Evolutionary conservation across 1,140 invertebrate genomes (phyloP).

Genomic region (Dryas iulia): DNA sequence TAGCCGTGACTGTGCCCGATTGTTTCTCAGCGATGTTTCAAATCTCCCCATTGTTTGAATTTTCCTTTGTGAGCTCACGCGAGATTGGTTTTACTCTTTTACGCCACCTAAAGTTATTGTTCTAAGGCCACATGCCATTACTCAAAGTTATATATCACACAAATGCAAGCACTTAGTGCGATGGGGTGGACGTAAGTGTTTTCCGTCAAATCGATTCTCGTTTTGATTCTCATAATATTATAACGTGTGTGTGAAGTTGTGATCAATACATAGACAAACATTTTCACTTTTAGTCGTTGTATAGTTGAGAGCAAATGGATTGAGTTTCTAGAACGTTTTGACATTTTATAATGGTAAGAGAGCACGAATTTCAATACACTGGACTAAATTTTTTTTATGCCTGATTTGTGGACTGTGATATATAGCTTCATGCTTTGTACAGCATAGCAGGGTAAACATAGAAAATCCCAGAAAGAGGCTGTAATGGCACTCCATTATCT

Average conservation of each 20-base stretch:
- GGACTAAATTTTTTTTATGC: neutral
- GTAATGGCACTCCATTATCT: too few species aligned
- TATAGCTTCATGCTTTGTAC: too few species aligned
- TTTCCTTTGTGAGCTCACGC: slow-evolving; percentile 43
- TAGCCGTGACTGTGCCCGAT: slow-evolving; percentile 23
- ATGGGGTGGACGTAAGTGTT: slow-evolving; percentile 62
- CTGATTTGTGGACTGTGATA: too few species aligned
- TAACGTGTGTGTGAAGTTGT: neutral
- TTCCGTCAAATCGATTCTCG: slow-evolving; percentile 56
- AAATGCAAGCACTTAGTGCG: slow-evolving; percentile 58
- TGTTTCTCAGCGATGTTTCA: slow-evolving; percentile 34
- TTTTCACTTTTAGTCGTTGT: neutral
- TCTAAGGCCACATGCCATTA: slow-evolving; percentile 69
- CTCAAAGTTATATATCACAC: slow-evolving; percentile 68
- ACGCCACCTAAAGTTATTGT: slow-evolving; percentile 67
- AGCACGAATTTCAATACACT: neutral
- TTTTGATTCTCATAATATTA: slow-evolving; percentile 25
- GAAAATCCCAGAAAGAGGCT: too few species aligned
- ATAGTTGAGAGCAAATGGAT: neutral
- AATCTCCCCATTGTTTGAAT: slow-evolving; percentile 52
- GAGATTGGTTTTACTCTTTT: slow-evolving; percentile 71
- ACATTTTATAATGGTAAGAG: neutral
- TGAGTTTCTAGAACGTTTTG: neutral
- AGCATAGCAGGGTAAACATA: too few species aligned
- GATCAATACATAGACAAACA: neutral